Evolutionary conservation across 2,113 vertebrate genomes (phyloP), one percentile per base, ranked within the genome.

Genomic region (Bubo blakistoni): DNA sequence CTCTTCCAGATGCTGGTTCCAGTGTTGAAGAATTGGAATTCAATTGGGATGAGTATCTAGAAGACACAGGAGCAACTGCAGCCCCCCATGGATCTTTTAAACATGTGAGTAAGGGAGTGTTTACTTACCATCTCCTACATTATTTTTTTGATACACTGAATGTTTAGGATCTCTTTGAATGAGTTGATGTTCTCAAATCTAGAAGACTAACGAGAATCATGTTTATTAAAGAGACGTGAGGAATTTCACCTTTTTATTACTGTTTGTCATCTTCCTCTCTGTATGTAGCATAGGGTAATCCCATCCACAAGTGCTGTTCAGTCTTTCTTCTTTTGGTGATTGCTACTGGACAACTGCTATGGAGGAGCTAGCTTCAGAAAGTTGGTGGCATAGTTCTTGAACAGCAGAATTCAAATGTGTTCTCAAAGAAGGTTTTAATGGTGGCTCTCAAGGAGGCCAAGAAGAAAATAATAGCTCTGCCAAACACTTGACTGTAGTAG

Each of bases 31-130:
- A 98, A 86, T 97, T 98, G 57, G 99, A 99, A 96, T 99, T 99
- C 97, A 99, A 95, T 96, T 99, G 99, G 99, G 99, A 99, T 92
- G 99, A 99, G 83, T 99, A 99, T 97, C 98, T 99, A 93, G 99
- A 99, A 98, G 99, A 99, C 97, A 99, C 98, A 15, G 99, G 98
- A 73, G 98, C 99, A 18, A 94, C 94, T 81, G 99, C 99, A 66
- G 99, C 99, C 94, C 99, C 99, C 27, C 99, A 99, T 90, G 98
- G 98, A 51, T 99, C 98, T 72, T 99, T 99, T 96, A 99, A 99
- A 98, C 99, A 99, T 67, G 99, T 99, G 96, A 98, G 99, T 98
- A 86, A 59, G 22, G 24, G 86, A n/a, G 10, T 5, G 13, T 40
- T 78, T 69, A 49, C 65, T 77, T 47, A 38, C 14, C 16, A 19